phyloP scores from a whole-genome alignment of 2,888 invertebrate genomes.

The Megastigmus dorsalis region DNA sequence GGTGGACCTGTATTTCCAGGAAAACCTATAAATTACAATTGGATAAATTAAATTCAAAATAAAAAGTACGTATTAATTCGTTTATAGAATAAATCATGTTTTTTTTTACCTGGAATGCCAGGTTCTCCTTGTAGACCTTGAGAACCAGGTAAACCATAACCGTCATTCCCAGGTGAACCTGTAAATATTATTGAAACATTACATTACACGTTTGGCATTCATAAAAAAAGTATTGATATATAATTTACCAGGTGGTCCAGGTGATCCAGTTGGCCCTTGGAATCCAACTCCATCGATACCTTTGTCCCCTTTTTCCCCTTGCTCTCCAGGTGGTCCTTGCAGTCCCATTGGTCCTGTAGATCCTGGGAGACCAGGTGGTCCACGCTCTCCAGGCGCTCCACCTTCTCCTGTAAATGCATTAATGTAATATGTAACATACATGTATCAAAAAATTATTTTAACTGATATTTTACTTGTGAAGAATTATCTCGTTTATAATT shows the following conservation, averaged over 20 bases:
- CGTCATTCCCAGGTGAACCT: slow-evolving; percentile 6
- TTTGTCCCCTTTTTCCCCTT: slow-evolving; percentile 12
- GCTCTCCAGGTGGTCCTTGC: neutral
- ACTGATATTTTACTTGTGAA: neutral
- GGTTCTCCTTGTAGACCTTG: neutral
- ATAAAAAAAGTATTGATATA: neutral
- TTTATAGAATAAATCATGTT: neutral
- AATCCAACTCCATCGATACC: slow-evolving; percentile 4
- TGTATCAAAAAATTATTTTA: neutral
- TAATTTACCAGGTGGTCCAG: slow-evolving; percentile 4
- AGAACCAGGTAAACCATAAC: neutral
- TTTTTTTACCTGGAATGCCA: slow-evolving; percentile 1
- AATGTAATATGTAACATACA: neutral
- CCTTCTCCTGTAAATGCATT: neutral
- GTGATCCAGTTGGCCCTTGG: neutral
- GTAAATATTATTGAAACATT: neutral
- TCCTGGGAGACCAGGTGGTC: neutral
- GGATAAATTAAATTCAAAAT: neutral
- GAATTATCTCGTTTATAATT: too few relatives aligned
- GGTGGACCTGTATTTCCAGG: slow-evolving; percentile 7
- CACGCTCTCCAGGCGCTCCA: slow-evolving; percentile 1
- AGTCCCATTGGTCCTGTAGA: neutral
- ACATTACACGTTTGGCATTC: too few relatives aligned
- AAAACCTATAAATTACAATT: slow-evolving; percentile 1
- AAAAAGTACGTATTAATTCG: neutral